phyloP scores from a whole-genome alignment of 2,888 invertebrate species.

The Adelphocoris suturalis region DNA sequence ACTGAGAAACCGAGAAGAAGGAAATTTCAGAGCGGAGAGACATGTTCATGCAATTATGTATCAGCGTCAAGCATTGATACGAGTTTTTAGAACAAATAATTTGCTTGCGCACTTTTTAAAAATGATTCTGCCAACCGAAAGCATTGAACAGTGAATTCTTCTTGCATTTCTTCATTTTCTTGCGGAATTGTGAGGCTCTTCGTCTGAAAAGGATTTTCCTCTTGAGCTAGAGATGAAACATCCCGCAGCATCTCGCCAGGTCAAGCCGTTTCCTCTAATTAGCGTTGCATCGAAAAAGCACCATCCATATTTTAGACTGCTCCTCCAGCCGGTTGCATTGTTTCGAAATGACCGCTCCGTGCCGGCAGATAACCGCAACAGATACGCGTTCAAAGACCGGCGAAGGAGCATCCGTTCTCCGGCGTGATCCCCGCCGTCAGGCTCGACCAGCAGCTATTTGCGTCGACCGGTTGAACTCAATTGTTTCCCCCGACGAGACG shows the following conservation, averaged over 20 bases:
- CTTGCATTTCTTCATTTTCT: too few species aligned
- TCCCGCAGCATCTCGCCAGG: background rate
- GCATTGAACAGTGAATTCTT: too few species aligned
- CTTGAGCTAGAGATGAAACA: too few species aligned
- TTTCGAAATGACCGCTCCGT: slow-evolving; percentile 24
- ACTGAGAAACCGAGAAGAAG: too few species aligned
- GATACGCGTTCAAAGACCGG: slow-evolving; percentile 10
- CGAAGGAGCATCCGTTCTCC: slow-evolving; percentile 18
- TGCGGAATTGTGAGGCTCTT: too few species aligned
- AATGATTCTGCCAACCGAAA: too few species aligned
- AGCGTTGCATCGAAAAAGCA: slow-evolving; percentile 11
- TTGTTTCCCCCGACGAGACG: slow-evolving; percentile 5
- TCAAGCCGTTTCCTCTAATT: background rate
- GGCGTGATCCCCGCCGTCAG: background rate
- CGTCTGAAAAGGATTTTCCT: too few species aligned
- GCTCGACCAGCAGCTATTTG: background rate
- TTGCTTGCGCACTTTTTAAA: too few species aligned
- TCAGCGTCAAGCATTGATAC: too few species aligned
- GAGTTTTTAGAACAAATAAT: too few species aligned
- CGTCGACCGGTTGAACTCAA: background rate
- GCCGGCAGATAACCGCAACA: slow-evolving; percentile 22
- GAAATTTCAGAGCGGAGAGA: too few species aligned
- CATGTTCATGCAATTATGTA: too few species aligned
- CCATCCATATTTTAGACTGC: background rate
- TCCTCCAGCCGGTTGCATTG: slow-evolving; percentile 15